Conservation (phyloP, 2,888 invertebrate genomes). For the Aporophyla nigra region DNA sequence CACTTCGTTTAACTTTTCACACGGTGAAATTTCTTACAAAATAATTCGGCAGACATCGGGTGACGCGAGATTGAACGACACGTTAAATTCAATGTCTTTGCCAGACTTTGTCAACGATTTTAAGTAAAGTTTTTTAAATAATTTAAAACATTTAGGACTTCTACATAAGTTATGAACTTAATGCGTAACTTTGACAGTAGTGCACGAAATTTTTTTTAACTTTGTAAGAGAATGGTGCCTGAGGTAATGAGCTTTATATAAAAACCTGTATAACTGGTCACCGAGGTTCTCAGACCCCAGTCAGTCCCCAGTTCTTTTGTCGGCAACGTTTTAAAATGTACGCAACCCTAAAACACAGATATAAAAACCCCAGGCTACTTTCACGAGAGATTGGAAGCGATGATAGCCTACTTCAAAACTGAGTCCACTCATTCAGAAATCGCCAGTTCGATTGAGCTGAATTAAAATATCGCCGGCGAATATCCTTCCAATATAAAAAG, state of each 20-base stretch:
- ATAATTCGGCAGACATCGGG: no score
- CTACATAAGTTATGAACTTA: no score
- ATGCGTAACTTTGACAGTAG: no score
- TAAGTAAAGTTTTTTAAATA: no score
- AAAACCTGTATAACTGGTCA: no score
- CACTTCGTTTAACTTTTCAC: no score
- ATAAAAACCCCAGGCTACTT: constrained; percentile 14
- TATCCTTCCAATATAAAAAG: constrained; percentile 27
- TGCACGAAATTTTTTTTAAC: no score
- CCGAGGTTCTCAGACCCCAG: no score
- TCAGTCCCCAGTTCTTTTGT: neutral
- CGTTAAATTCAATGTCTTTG: neutral
- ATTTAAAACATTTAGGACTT: no score
- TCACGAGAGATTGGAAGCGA: constrained; percentile 28
- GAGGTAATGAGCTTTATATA: no score
- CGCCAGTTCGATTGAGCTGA: constrained; percentile 35
- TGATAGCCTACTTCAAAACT: constrained; percentile 47
- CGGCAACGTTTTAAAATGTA: neutral
- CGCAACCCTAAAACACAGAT: constrained; percentile 14
- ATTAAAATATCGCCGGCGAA: constrained; percentile 42
- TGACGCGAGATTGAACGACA: neutral
- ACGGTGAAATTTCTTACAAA: no score
- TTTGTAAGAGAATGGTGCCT: no score
- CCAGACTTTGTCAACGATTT: neutral
- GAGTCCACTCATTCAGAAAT: constrained; percentile 45